phyloP scores from a whole-genome alignment of 2,888 invertebrate genomes.

The Gortyna flavago region DNA sequence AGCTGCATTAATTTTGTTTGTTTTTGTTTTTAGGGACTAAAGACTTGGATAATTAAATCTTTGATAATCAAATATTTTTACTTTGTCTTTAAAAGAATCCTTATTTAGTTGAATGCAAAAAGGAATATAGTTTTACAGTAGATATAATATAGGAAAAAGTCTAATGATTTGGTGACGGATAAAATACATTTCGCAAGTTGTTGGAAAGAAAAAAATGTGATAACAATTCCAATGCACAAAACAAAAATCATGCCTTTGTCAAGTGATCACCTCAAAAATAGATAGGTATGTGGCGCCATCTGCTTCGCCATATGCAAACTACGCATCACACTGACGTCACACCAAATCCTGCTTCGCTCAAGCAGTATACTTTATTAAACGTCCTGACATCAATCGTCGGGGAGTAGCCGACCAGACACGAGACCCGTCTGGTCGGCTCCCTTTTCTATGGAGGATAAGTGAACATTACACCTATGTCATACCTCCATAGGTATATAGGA shows the following conservation, averaged over 20 bases:
- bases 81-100: not conserved
- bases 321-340: not conserved
- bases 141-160: too few relatives aligned
- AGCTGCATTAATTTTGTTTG: constrained; percentile 37
- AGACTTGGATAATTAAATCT: not conserved
- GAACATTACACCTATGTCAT: not conserved
- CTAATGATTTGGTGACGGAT: not conserved
- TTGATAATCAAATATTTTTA: not conserved
- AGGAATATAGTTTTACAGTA: not conserved
- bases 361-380: not conserved
- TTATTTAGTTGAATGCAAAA: not conserved
- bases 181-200: not conserved
- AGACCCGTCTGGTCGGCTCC: not conserved
- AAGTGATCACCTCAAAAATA: not conserved
- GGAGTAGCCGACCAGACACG: not conserved
- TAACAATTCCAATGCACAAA: not conserved
- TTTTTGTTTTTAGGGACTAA: not conserved
- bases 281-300: not conserved
- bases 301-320: not conserved
- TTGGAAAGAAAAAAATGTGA: not conserved
- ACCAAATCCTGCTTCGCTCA: not conserved
- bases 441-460: not conserved
- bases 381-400: not conserved
- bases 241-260: not conserved
- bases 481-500: not conserved